phyloP scores from a whole-genome alignment of 2,888 invertebrate species.

The Masnerella sp. region DNA sequence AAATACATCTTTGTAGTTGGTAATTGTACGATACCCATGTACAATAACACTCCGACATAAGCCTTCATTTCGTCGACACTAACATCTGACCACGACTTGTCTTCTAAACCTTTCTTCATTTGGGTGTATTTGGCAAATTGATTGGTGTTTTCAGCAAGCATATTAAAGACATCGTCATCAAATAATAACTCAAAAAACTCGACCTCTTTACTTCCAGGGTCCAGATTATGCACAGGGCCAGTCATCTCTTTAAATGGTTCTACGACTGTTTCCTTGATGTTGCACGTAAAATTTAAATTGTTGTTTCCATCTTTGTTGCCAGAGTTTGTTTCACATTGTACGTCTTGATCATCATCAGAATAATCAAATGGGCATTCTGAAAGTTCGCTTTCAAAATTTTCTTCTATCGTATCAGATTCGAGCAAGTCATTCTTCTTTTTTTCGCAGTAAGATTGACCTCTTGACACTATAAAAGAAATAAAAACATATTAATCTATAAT shows the following conservation, averaged over 20 bases:
- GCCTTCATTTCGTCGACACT: conserved; percentile 1
- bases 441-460: too few species aligned
- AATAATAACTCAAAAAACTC: not conserved
- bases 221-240: not conserved
- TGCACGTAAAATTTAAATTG: not conserved
- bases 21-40: conserved; percentile 11
- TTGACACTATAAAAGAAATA: too few species aligned
- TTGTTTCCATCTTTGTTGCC: not conserved
- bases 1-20: conserved; percentile 10
- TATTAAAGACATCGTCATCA: not conserved
- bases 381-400: not conserved
- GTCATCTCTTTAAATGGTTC: not conserved
- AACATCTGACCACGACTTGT: not conserved
- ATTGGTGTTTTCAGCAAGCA: not conserved
- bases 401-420: too few species aligned
- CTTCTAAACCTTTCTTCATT: not conserved
- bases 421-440: too few species aligned
- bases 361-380: not conserved
- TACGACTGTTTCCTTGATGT: not conserved
- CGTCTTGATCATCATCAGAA: not conserved
- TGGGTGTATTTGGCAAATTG: not conserved
- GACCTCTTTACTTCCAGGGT: not conserved
- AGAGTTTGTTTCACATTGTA: not conserved
- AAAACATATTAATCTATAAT: too few species aligned
- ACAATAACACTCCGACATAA: conserved; percentile 5